phyloP scores from a whole-genome alignment of 2,797 vertebrate genomes.

The Myripristis murdjan region DNA sequence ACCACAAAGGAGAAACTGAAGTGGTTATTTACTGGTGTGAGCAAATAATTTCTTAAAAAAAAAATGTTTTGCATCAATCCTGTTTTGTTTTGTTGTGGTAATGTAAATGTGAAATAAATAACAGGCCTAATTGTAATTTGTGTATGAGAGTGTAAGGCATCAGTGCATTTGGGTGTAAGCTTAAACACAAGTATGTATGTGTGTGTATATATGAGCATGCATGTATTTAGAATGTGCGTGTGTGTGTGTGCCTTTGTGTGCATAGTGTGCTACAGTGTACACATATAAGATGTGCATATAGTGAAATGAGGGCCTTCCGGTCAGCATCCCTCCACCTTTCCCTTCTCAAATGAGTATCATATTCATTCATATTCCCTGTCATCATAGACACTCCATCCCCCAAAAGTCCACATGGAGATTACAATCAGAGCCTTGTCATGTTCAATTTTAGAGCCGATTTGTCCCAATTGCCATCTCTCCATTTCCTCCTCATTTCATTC shows the following conservation, averaged over 20 bases:
- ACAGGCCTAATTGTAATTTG: no score
- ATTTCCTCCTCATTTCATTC: slow-evolving; percentile 82
- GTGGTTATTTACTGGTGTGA: no score
- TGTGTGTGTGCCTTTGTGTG: neutral
- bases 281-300: neutral
- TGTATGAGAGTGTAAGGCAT: neutral
- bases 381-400: slow-evolving; percentile 70
- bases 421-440: slow-evolving; percentile 86
- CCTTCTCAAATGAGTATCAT: slow-evolving; percentile 56
- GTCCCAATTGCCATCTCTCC: slow-evolving; percentile 81
- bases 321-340: slow-evolving; percentile 22
- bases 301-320: slow-evolving; percentile 21
- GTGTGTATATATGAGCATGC: neutral
- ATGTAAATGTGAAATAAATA: neutral
- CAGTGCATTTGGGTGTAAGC: no score
- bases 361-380: slow-evolving; percentile 72
- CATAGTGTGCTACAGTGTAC: neutral
- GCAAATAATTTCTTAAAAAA: neutral
- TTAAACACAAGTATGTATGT: neutral
- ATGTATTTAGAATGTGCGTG: no score
- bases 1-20: neutral
- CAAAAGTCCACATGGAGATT: slow-evolving; percentile 79
- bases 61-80: no score
- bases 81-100: neutral
- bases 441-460: slow-evolving; percentile 82